A percentile compares a stretch with the other conserved stretches of the same genome.
These are phyloP conservation scores for Agraylea sexmaculata DNA, from an alignment of 1,140 invertebrate species.

Conservation along the genomic window DNA sequence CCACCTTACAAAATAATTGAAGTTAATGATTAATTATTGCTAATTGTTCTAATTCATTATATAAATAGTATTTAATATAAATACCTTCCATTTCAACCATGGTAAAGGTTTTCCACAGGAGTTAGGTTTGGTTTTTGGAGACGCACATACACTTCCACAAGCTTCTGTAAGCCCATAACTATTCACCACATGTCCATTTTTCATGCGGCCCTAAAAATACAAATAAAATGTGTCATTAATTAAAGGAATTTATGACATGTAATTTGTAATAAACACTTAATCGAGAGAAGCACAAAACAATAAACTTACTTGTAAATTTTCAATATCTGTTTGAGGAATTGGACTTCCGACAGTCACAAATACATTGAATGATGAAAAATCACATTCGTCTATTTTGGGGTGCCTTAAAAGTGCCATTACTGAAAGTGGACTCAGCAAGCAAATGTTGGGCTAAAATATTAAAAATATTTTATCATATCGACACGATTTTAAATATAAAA, in stretches of 20 bases:
- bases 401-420: conserved; percentile 5
- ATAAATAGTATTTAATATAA: conserved; percentile 1
- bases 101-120: conserved; percentile 12
- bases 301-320: conserved; percentile 10
- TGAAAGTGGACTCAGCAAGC: conserved; percentile 4
- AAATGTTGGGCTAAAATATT: conserved; percentile 9
- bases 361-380: conserved; percentile 11
- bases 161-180: conserved; percentile 13
- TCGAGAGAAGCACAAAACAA: no score
- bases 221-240: neutral
- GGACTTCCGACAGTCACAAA: conserved; percentile 9
- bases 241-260: neutral
- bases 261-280: neutral
- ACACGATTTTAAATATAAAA: conserved; percentile 5
- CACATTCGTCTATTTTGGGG: conserved; percentile 6
- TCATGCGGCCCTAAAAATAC: conserved; percentile 12
- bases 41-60: neutral
- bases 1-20: conserved; percentile 10
- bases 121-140: neutral
- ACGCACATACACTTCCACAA: neutral
- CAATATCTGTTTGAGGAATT: conserved; percentile 4
- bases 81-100: conserved; percentile 16
- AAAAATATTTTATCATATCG: neutral
- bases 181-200: conserved; percentile 7
- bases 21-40: neutral